A percentile compares a stretch with the other conserved stretches of the same genome.
phyloP scores from a whole-genome alignment of 2,797 vertebrate genomes.

The Smutsia temminckii region DNA sequence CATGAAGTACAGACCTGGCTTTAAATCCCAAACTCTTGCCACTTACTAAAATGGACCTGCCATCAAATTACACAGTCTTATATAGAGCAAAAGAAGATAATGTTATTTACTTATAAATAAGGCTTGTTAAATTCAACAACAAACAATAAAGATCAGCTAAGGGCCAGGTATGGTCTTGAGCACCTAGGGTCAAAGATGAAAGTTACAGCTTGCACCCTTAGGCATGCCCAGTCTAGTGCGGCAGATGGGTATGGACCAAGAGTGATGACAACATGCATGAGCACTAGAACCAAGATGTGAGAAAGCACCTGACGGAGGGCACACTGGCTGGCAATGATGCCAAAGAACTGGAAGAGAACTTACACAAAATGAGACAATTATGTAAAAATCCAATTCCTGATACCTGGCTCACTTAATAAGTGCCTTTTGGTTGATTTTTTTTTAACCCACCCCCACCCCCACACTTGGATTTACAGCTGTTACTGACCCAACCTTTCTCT shows the following conservation, averaged over 20 bases:
- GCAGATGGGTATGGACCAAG: background rate
- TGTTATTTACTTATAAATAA: background rate
- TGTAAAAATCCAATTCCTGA: background rate
- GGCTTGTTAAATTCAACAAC: background rate
- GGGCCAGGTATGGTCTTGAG: background rate
- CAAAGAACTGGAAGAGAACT: background rate
- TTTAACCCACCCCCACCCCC: background rate
- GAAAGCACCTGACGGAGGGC: background rate
- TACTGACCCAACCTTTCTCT: background rate
- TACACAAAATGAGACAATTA: background rate
- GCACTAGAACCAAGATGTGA: background rate
- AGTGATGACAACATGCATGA: accelerated
- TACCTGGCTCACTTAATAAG: background rate
- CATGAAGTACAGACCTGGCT: background rate
- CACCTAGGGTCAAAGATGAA: background rate
- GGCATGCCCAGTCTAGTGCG: background rate
- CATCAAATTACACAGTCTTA: background rate
- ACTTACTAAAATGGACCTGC: background rate
- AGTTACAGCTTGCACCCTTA: background rate
- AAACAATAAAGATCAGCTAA: background rate
- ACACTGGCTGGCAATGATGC: background rate
- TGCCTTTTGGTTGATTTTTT: background rate
- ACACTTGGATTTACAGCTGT: background rate
- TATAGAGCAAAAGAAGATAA: background rate
- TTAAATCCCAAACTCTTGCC: background rate